These are phyloP conservation scores for Plebejus melissa DNA, from an alignment of 2,888 invertebrate species.

Conservation along the genomic window DNA sequence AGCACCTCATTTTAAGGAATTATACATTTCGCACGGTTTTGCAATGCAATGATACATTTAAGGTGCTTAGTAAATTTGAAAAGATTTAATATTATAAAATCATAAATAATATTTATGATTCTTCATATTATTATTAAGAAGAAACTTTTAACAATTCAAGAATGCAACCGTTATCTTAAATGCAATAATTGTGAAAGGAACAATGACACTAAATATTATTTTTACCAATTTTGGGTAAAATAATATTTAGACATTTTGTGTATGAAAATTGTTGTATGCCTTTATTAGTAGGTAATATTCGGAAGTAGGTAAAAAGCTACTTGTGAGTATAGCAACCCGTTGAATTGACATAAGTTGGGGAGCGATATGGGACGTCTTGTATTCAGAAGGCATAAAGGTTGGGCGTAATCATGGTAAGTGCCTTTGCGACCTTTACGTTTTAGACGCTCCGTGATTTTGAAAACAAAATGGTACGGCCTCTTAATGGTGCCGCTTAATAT, in stretches of 20 bases:
- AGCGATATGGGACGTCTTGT: constrained; percentile 10
- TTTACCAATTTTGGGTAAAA: too few species aligned
- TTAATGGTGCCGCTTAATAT: background rate
- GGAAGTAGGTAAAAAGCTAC: background rate
- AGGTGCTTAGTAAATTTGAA: too few species aligned
- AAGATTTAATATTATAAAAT: too few species aligned
- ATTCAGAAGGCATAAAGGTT: constrained; percentile 9
- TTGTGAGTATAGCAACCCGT: background rate
- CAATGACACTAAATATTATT: background rate
- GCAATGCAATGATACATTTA: too few species aligned
- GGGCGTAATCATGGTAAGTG: constrained; percentile 15
- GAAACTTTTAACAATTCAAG: background rate
- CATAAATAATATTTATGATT: too few species aligned
- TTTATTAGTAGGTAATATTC: background rate
- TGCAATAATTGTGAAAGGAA: background rate
- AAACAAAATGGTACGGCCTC: background rate
- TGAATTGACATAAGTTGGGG: background rate
- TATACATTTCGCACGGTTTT: too few species aligned
- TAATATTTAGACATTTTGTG: too few species aligned
- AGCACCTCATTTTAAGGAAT: background rate
- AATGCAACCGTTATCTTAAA: background rate
- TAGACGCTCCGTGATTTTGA: constrained; percentile 6
- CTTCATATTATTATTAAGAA: background rate
- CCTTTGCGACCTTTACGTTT: background rate
- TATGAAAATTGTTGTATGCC: background rate